phyloP scores from a whole-genome alignment of 2,797 vertebrate species.

The Premnoplex brunnescens region DNA sequence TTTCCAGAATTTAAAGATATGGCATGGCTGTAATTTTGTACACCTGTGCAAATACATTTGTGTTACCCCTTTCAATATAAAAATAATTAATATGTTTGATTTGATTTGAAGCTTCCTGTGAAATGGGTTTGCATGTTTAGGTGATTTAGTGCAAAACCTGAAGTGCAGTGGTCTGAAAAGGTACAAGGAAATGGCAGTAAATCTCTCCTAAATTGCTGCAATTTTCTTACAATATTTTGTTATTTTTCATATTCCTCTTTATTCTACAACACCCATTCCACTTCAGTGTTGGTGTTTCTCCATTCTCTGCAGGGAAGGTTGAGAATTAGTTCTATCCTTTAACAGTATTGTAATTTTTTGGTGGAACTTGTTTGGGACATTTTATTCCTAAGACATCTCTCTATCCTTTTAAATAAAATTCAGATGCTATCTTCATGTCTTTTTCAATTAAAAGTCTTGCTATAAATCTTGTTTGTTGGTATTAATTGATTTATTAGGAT shows the following conservation, averaged over 20 bases:
- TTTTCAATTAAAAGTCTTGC: background rate
- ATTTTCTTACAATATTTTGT: background rate
- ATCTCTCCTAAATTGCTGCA: background rate
- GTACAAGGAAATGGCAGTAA: background rate
- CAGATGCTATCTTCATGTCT: background rate
- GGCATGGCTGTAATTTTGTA: background rate
- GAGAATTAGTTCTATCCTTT: background rate
- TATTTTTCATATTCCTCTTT: background rate
- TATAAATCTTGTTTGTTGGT: background rate
- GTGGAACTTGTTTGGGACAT: background rate
- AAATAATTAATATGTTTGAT: constrained; percentile 6
- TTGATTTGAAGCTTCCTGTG: constrained; percentile 32
- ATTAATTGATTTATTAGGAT: background rate
- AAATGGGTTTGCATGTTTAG: background rate
- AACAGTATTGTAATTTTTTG: background rate
- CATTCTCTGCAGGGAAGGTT: background rate
- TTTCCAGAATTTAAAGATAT: background rate
- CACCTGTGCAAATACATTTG: constrained; percentile 28
- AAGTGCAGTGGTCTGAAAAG: background rate
- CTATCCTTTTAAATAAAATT: background rate
- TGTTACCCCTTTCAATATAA: background rate
- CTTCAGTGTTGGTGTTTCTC: background rate
- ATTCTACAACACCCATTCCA: background rate
- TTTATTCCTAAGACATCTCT: background rate
- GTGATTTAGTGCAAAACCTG: background rate